Evolutionary conservation across 2,797 vertebrate species (phyloP).

Genomic region (Otus scops): DNA sequence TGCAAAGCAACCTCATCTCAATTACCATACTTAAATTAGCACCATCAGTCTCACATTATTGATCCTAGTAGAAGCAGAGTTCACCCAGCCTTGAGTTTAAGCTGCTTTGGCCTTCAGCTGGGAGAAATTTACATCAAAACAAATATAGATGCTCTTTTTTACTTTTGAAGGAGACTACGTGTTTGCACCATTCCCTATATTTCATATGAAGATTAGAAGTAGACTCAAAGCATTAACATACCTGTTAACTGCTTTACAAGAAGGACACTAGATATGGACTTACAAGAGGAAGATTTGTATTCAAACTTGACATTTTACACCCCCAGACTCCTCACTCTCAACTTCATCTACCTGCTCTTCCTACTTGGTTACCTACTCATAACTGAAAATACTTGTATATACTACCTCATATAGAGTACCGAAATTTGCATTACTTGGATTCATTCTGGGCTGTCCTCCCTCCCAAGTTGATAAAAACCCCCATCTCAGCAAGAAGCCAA

Average conservation of each 20-base stretch:
- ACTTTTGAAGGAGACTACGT: not conserved
- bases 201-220: not conserved
- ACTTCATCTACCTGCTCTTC: not conserved
- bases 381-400: not conserved
- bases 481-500: not conserved
- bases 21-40: not conserved
- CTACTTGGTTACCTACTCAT: not conserved
- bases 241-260: not conserved
- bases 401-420: not conserved
- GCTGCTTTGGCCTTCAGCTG: not conserved
- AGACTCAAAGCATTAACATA: not conserved
- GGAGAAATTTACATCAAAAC: not conserved
- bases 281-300: not conserved
- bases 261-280: not conserved
- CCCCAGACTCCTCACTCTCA: not conserved
- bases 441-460: not conserved
- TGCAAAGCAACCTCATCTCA: not conserved
- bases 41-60: not conserved
- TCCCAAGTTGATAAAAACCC: not conserved
- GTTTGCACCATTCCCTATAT: not conserved
- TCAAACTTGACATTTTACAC: not conserved
- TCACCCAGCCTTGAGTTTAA: not conserved
- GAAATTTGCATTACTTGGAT: not conserved
- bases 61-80: no score
- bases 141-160: not conserved